Evolutionary conservation across 2,797 vertebrate genomes (phyloP).

Genomic region (Trachops cirrhosus): DNA sequence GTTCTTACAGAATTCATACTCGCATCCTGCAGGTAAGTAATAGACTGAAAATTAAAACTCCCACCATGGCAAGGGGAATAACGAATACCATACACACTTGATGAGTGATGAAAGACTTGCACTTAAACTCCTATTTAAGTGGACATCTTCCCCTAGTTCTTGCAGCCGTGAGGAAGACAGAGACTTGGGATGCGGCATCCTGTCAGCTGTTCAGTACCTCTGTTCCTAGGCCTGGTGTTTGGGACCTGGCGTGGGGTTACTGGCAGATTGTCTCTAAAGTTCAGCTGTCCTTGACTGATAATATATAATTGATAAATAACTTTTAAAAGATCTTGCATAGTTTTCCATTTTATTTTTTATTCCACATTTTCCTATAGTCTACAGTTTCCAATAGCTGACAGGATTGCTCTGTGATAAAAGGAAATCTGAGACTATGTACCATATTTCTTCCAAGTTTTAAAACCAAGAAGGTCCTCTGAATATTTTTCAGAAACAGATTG

Average conservation of each 20-base stretch:
- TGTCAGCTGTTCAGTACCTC: not conserved
- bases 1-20: not conserved
- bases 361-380: not conserved
- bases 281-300: slow-evolving; percentile 10
- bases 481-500: slow-evolving; percentile 45
- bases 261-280: not conserved
- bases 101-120: not conserved
- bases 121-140: not conserved
- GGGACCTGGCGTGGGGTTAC: not conserved
- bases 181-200: not conserved
- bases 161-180: not conserved
- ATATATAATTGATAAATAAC: not conserved
- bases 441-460: slow-evolving; percentile 29
- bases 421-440: slow-evolving; percentile 25
- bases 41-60: not conserved
- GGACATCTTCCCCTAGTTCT: not conserved
- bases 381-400: not conserved
- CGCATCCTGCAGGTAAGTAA: not conserved
- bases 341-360: slow-evolving; percentile 52
- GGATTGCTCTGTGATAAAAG: slow-evolving; percentile 47
- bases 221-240: not conserved
- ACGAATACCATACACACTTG: not conserved
- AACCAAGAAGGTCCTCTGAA: slow-evolving; percentile 33
- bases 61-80: not conserved
- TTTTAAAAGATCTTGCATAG: slow-evolving; percentile 8